These are phyloP conservation scores for Drosophila neonasuta DNA, from an alignment of 2,888 invertebrate genomes.

Conservation along the genomic window DNA sequence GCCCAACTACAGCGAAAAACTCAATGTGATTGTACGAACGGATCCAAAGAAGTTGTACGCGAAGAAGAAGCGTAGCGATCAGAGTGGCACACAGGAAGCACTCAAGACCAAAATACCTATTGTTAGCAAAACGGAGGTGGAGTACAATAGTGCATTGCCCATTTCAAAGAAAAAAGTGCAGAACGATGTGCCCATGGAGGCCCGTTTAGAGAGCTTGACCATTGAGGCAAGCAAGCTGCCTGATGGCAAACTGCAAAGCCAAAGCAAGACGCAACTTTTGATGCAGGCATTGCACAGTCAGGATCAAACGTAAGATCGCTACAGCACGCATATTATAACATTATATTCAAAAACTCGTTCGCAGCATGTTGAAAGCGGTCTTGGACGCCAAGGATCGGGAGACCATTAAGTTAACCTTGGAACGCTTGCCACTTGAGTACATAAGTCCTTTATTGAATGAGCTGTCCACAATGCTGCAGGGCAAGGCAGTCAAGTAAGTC, in stretches of 20 bases:
- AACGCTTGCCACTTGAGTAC: slow-evolving; percentile 89
- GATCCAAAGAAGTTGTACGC: slow-evolving; percentile 76
- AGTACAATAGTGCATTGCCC: slow-evolving; percentile 74
- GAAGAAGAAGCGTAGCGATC: slow-evolving; percentile 53
- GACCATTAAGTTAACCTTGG: slow-evolving; percentile 89
- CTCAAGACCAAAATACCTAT: slow-evolving; percentile 76
- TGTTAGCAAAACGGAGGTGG: slow-evolving; percentile 66
- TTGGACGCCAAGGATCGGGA: slow-evolving; percentile 86
- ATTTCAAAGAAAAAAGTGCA: slow-evolving; percentile 74
- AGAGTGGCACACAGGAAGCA: slow-evolving; percentile 44
- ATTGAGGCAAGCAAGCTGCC: slow-evolving; percentile 83
- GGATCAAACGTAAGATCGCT: slow-evolving; percentile 85
- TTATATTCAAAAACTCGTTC: background rate
- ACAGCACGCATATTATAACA: too few species aligned
- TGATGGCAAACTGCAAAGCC: slow-evolving; percentile 83
- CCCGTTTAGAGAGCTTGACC: slow-evolving; percentile 90
- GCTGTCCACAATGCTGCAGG: slow-evolving; percentile 86
- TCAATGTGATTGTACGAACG: slow-evolving; percentile 82
- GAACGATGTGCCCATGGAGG: slow-evolving; percentile 87
- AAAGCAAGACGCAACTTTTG: slow-evolving; percentile 91
- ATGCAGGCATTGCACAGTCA: slow-evolving; percentile 93
- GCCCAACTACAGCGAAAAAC: slow-evolving; percentile 83
- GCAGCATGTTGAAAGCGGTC: slow-evolving; percentile 88
- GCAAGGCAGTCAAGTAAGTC: slow-evolving; percentile 86
- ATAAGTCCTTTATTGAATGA: slow-evolving; percentile 89